Evolutionary conservation across 2,797 vertebrate species (phyloP).

Genomic region (Chrosomus eos): DNA sequence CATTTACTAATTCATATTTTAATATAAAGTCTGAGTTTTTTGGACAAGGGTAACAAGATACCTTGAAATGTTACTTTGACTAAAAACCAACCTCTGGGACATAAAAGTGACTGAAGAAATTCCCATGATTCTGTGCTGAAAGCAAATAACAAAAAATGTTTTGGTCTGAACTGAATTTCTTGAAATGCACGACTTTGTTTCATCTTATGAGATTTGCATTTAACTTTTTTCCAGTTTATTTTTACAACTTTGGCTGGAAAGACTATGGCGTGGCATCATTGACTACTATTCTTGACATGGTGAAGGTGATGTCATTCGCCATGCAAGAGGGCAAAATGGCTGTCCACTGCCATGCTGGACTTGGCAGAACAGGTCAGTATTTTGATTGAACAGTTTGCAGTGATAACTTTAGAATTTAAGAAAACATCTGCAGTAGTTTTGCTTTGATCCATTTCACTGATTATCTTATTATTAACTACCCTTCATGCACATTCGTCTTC

Average conservation of each 20-base stretch:
- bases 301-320: constrained; percentile 97
- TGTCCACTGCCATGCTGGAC: constrained; percentile 94
- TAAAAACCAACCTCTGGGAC: background rate
- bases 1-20: background rate
- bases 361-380: constrained; percentile 91
- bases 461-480: background rate
- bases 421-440: background rate
- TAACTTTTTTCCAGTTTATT: constrained; percentile 85
- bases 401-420: background rate
- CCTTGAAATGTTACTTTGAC: background rate
- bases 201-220: background rate
- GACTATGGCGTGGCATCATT: constrained; percentile 97
- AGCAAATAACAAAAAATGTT: background rate
- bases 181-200: background rate
- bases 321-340: constrained; percentile 95
- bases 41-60: background rate
- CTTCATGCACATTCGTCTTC: background rate
- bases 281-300: constrained; percentile 96
- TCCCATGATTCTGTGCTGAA: background rate
- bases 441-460: background rate
- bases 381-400: background rate
- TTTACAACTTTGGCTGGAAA: constrained; percentile 99
- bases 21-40: background rate
- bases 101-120: background rate
- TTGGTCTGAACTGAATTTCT: background rate